Percentiles rank a stretch among this genome's conserved stretches.
Evolutionary conservation across 2,888 invertebrate species (phyloP).

Genomic region (Cryptocephalus primarius): DNA sequence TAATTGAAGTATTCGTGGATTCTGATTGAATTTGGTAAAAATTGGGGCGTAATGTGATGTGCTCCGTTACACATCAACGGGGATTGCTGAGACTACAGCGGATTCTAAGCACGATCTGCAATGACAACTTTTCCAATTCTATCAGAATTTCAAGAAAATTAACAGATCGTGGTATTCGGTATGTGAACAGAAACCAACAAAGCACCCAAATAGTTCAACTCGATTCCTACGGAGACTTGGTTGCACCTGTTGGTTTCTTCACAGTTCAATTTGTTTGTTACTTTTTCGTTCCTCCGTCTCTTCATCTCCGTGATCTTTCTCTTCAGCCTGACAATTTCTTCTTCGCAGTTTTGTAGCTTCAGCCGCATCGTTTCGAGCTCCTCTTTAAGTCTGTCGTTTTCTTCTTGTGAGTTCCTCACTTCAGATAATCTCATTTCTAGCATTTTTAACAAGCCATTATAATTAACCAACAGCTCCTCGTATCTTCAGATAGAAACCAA

Average conservation of each 20-base stretch:
- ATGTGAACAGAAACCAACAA: no score
- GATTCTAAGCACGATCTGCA: no score
- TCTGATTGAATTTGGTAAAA: no score
- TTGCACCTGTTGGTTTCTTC: no score
- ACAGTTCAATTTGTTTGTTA: constrained; percentile 2
- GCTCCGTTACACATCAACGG: no score
- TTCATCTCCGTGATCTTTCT: constrained; percentile 13
- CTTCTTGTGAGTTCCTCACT: constrained; percentile 23
- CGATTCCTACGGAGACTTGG: no score
- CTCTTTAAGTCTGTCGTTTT: constrained; percentile 22
- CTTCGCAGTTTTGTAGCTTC: constrained; percentile 16
- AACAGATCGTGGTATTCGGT: no score
- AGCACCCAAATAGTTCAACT: no score
- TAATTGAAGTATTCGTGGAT: not conserved
- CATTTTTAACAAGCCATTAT: constrained; percentile 29
- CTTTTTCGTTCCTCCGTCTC: constrained; percentile 24
- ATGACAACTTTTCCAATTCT: no score
- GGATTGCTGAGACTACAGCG: no score
- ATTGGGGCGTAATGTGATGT: no score
- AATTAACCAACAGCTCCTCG: constrained; percentile 28
- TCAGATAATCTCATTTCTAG: constrained; percentile 26
- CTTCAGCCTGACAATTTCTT: constrained; percentile 20
- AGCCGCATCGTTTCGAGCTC: constrained; percentile 18
- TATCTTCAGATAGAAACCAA: constrained; percentile 19
- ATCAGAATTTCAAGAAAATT: no score